Percentiles rank a stretch among this genome's conserved stretches.
phyloP scores from a whole-genome alignment of 2,888 invertebrate species.

The Entomobrya multifasciata region DNA sequence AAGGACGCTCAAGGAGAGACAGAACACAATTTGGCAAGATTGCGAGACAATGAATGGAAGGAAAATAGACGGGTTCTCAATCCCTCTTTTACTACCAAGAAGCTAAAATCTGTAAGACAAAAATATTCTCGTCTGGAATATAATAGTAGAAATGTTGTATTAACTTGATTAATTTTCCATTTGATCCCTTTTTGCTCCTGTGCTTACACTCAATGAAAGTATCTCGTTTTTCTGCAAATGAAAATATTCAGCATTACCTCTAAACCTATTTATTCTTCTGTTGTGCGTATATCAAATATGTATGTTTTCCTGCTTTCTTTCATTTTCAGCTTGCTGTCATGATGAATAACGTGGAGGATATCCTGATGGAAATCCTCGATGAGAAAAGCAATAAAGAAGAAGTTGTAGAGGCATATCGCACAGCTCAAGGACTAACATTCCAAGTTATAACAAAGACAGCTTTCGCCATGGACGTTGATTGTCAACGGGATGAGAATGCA shows the following conservation, averaged over 20 bases:
- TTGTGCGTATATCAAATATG: background rate
- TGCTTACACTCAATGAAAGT: background rate
- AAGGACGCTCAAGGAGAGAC: conserved; percentile 79
- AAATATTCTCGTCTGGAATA: background rate
- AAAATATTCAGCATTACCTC: too few relatives aligned
- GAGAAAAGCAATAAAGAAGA: conserved; percentile 76
- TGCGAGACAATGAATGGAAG: conserved; percentile 79
- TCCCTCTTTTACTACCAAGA: conserved; percentile 79
- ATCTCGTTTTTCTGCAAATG: too few relatives aligned
- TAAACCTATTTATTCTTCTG: too few relatives aligned
- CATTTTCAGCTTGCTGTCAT: conserved; percentile 75
- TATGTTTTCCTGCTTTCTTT: conserved; percentile 38
- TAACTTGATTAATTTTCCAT: conserved; percentile 59
- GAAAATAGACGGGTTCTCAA: conserved; percentile 79
- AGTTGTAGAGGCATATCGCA: conserved; percentile 76
- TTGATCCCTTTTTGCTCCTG: conserved; percentile 11
- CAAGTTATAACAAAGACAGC: conserved; percentile 79
- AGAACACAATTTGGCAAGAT: conserved; percentile 78
- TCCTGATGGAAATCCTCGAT: conserved; percentile 78
- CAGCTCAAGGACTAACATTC: conserved; percentile 78
- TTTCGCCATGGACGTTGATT: conserved; percentile 79
- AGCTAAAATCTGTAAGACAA: conserved; percentile 77
- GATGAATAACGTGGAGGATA: conserved; percentile 79
- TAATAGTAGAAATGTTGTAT: conserved; percentile 2
- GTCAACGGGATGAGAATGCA: conserved; percentile 79